These are phyloP conservation scores for Malurus leucopterus DNA, from an alignment of 2,797 vertebrate species.

Conservation along the genomic window DNA sequence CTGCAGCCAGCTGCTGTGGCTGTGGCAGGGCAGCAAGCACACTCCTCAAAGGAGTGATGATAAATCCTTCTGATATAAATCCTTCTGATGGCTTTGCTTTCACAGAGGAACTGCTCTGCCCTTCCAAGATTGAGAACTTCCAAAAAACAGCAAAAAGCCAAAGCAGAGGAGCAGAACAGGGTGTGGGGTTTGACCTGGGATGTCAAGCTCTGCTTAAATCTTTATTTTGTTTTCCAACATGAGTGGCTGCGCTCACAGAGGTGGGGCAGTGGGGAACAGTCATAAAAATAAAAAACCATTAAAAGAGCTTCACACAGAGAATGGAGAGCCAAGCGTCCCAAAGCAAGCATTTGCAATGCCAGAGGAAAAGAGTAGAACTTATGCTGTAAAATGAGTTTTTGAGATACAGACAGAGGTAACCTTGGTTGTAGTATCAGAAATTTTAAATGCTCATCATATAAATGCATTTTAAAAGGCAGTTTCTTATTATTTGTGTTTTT, in stretches of 20 bases:
- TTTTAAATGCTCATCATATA: background rate
- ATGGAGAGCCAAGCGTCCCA: background rate
- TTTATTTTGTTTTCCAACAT: background rate
- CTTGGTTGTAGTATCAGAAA: background rate
- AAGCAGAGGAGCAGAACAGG: background rate
- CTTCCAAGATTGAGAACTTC: background rate
- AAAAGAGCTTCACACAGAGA: background rate
- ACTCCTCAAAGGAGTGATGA: constrained; percentile 34
- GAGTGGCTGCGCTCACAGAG: background rate
- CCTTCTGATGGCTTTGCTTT: constrained; percentile 12
- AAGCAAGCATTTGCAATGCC: background rate
- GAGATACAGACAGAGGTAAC: background rate
- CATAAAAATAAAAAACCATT: background rate
- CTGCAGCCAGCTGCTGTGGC: constrained; percentile 55
- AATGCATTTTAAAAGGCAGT: background rate
- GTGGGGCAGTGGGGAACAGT: background rate
- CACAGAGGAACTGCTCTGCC: background rate
- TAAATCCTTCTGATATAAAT: constrained; percentile 34
- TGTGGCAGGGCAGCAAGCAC: constrained; percentile 51
- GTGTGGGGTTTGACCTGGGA: background rate
- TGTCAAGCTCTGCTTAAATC: background rate
- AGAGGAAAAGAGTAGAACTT: background rate
- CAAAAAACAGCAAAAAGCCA: background rate
- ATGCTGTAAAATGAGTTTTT: background rate
- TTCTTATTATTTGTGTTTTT: background rate